Conservation (phyloP, 2,113 vertebrate genomes). For the Theropithecus gelada region DNA sequence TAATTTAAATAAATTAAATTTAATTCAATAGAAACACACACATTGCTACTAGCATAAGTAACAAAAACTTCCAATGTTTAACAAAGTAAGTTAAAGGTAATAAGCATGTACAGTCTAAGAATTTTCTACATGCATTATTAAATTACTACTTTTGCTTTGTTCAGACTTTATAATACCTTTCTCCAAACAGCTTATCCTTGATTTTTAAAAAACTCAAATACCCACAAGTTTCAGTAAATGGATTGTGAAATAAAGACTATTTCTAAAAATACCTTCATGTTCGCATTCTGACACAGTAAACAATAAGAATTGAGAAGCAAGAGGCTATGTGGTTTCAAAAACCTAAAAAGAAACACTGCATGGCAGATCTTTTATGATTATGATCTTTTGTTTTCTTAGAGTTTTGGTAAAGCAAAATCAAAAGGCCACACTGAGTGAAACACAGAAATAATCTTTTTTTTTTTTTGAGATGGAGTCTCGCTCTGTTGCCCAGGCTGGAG, state of each 20-base stretch:
- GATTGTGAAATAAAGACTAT: not conserved
- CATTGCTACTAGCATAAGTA: not conserved
- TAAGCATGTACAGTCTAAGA: not conserved
- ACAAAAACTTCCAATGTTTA: slow-evolving; percentile 47
- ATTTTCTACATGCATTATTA: not conserved
- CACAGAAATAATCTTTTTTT: not conserved
- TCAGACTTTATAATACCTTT: slow-evolving; percentile 26
- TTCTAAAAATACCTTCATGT: slow-evolving; percentile 24
- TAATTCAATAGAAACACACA: not conserved
- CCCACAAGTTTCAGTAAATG: not conserved
- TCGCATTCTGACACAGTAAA: slow-evolving; percentile 7
- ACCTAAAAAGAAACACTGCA: not conserved
- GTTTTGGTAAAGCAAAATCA: slow-evolving; percentile 23
- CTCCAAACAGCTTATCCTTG: slow-evolving; percentile 37
- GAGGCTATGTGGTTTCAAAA: not conserved
- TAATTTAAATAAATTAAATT: not conserved
- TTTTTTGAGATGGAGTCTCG: no score
- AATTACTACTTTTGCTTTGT: slow-evolving; percentile 30
- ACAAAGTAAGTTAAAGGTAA: slow-evolving; percentile 16
- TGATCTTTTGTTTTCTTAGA: not conserved
- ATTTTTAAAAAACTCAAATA: not conserved
- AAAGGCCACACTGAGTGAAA: slow-evolving; percentile 4
- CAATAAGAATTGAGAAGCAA: not conserved
- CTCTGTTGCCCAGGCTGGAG: no score
- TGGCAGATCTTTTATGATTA: not conserved